phyloP scores from a whole-genome alignment of 2,888 invertebrate genomes.

The Lysandra coridon region DNA sequence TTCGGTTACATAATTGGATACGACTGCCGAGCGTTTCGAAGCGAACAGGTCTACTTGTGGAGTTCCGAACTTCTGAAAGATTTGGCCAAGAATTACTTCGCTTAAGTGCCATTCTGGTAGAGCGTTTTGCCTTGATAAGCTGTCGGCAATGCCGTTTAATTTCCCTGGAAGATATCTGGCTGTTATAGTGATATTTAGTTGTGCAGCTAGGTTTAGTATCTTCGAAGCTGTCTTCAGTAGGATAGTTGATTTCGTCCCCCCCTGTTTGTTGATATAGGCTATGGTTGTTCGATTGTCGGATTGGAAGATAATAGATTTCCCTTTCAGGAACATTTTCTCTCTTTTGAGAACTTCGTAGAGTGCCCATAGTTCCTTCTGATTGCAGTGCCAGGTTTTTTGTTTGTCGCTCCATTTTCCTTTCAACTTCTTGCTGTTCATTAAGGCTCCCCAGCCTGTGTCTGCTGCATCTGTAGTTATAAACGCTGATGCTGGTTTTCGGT shows the following conservation, averaged over 20 bases:
- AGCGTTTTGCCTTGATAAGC: slow-evolving; percentile 37
- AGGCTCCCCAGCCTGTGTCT: no score
- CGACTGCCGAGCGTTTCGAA: slow-evolving; percentile 38
- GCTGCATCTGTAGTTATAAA: no score
- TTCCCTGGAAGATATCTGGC: slow-evolving; percentile 40
- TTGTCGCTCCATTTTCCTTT: slow-evolving; percentile 32
- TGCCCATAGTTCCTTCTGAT: slow-evolving; percentile 32
- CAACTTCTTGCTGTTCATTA: no score
- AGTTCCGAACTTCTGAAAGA: no score
- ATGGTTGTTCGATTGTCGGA: slow-evolving; percentile 38
- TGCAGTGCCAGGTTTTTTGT: slow-evolving; percentile 37
- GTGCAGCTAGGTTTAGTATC: slow-evolving; percentile 33
- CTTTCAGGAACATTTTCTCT: not conserved
- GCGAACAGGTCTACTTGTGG: slow-evolving; percentile 37
- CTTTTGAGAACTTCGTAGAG: not conserved
- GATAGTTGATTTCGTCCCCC: slow-evolving; percentile 36
- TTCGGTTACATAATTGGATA: slow-evolving; percentile 32
- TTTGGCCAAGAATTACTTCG: not conserved
- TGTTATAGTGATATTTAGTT: slow-evolving; percentile 22
- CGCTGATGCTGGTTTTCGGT: no score
- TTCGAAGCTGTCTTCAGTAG: slow-evolving; percentile 31
- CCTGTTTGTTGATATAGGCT: slow-evolving; percentile 37
- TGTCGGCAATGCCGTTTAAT: slow-evolving; percentile 40
- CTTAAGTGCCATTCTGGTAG: slow-evolving; percentile 36
- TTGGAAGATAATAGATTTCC: slow-evolving; percentile 30